A percentile compares a stretch with the other conserved stretches of the same genome.
Evolutionary conservation across 2,888 invertebrate species (phyloP).

Genomic region (Eledone cirrhosa): DNA sequence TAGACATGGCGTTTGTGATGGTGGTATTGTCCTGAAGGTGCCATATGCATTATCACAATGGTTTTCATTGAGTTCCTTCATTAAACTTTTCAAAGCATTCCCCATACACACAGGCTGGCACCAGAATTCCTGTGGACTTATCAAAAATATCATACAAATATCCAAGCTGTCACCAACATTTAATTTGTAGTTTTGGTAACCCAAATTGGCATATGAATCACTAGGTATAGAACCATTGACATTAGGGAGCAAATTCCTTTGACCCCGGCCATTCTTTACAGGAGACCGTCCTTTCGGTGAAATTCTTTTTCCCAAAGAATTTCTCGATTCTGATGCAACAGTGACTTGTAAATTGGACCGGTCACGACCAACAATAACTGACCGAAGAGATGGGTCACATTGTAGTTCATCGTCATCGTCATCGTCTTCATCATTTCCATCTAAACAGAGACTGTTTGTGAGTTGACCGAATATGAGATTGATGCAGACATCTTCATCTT

Average conservation of each 20-base stretch:
- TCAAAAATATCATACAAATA: constrained; percentile 44
- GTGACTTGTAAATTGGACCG: constrained; percentile 6
- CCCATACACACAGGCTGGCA: constrained; percentile 43
- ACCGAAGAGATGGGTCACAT: neutral
- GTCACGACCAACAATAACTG: constrained; percentile 21
- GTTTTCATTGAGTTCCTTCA: constrained; percentile 45
- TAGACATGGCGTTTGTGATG: constrained; percentile 44
- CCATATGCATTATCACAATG: constrained; percentile 39
- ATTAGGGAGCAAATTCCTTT: neutral
- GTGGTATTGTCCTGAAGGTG: constrained; percentile 35
- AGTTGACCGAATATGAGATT: constrained; percentile 51
- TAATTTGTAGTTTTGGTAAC: constrained; percentile 34
- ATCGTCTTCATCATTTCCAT: constrained; percentile 25
- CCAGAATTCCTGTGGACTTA: constrained; percentile 51
- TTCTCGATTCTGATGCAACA: constrained; percentile 17
- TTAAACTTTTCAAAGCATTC: constrained; percentile 42
- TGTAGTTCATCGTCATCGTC: constrained; percentile 23
- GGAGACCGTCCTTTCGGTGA: neutral
- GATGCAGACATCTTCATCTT: constrained; percentile 42
- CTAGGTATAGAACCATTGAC: constrained; percentile 3
- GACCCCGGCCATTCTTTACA: neutral
- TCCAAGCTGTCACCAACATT: constrained; percentile 40
- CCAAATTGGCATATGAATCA: constrained; percentile 28
- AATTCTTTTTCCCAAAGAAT: neutral
- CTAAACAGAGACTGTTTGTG: constrained; percentile 38